Conservation (phyloP, 2,113 vertebrate species). For the Vidua macroura region DNA sequence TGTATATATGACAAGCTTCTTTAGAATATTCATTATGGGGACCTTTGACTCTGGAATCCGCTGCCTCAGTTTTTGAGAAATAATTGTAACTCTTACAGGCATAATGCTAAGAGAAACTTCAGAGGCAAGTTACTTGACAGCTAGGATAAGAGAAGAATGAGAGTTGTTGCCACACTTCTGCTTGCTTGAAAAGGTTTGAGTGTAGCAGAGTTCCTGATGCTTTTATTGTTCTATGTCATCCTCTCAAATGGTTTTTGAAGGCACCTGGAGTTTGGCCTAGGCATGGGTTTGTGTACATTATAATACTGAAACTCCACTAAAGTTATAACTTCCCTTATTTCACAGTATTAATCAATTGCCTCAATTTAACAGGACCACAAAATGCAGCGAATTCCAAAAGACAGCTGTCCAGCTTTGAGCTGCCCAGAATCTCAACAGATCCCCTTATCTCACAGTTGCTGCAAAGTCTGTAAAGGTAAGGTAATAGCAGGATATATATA, state of each 20-base stretch:
- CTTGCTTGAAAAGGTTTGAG: background rate
- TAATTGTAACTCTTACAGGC: background rate
- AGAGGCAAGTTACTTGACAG: background rate
- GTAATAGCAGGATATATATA: background rate
- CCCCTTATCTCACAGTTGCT: constrained; percentile 88
- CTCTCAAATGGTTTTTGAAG: background rate
- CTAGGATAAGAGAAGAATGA: background rate
- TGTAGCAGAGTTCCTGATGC: background rate
- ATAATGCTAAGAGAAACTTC: background rate
- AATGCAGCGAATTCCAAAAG: constrained; percentile 84
- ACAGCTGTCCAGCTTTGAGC: constrained; percentile 78
- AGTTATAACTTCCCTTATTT: background rate
- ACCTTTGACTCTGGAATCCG: background rate
- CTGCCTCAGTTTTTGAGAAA: background rate
- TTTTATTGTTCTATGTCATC: background rate
- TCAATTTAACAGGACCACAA: constrained; percentile 79
- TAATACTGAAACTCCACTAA: background rate
- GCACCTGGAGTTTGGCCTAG: background rate
- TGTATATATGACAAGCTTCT: background rate
- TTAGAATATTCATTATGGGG: background rate
- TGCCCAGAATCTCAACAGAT: constrained; percentile 90
- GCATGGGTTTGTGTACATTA: background rate
- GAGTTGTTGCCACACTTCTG: background rate
- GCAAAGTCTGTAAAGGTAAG: constrained; percentile 96
- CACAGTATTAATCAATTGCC: background rate